A percentile compares a stretch with the other conserved stretches of the same genome.
These are phyloP conservation scores for Smittia aterrima DNA, from an alignment of 2,888 invertebrate genomes.

Conservation along the genomic window DNA sequence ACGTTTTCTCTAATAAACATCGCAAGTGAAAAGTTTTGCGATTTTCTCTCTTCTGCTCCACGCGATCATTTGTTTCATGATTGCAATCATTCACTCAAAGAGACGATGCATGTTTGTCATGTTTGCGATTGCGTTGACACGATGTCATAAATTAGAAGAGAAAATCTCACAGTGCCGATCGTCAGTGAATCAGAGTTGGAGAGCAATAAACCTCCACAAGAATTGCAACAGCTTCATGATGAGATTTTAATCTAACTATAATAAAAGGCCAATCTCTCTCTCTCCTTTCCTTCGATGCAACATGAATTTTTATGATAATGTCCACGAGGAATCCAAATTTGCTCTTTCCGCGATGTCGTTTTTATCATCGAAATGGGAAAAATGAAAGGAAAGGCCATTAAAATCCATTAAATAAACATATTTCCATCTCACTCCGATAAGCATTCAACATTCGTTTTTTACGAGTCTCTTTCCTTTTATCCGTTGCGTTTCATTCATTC, in stretches of 20 bases:
- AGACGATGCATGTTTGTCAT: not conserved
- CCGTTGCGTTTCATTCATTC: constrained; percentile 1
- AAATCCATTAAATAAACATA: constrained; percentile 30
- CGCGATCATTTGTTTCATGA: not conserved
- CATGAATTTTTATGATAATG: not conserved
- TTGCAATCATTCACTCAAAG: not conserved
- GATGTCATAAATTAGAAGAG: constrained; percentile 1
- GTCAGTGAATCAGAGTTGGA: not conserved
- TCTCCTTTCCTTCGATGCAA: not conserved
- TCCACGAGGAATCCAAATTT: not conserved
- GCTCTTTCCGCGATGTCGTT: not conserved
- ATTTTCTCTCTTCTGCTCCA: not conserved
- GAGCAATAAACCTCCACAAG: not conserved
- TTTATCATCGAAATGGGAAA: not conserved
- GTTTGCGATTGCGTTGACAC: not conserved
- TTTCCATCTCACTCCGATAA: not conserved
- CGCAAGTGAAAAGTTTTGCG: not conserved
- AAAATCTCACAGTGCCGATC: not conserved
- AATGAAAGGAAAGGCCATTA: constrained; percentile 12
- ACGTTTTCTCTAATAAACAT: not conserved
- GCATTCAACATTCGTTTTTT: constrained; percentile 4
- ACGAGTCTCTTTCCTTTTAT: not conserved
- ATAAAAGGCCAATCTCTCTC: constrained; percentile 8
- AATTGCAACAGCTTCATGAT: constrained; percentile 5
- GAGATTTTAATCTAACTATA: constrained; percentile 29